These are phyloP conservation scores for Lepus europaeus DNA, from an alignment of 2,113 vertebrate species.

Conservation along the genomic window DNA sequence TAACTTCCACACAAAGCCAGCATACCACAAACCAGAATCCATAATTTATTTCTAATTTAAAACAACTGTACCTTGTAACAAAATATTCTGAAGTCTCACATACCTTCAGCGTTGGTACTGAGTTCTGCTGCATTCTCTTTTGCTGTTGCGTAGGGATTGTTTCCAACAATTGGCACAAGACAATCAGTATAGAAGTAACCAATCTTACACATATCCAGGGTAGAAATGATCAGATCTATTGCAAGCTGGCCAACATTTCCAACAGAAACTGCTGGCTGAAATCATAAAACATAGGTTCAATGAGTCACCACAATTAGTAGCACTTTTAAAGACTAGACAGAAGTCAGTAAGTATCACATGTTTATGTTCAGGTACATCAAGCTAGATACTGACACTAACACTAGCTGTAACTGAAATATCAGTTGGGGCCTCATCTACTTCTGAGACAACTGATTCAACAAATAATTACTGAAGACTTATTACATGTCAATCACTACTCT, in stretches of 20 bases:
- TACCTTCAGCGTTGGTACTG: conserved; percentile 96
- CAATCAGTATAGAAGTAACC: conserved; percentile 96
- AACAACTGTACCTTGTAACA: conserved; percentile 9
- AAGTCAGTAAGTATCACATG: not conserved
- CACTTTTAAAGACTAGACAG: not conserved
- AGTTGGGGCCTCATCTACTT: not conserved
- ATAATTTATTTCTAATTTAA: not conserved
- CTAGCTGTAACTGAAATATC: not conserved
- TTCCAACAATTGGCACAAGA: conserved; percentile 96
- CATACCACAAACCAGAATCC: not conserved
- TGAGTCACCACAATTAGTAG: conserved; percentile 3
- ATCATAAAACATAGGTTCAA: conserved; percentile 23
- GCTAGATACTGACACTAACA: not conserved
- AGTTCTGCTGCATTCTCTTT: conserved; percentile 91
- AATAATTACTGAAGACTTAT: not conserved
- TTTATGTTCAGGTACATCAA: not conserved
- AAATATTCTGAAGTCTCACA: conserved; percentile 48
- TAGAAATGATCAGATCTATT: conserved; percentile 95
- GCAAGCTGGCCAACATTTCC: conserved; percentile 98
- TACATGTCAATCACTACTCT: not conserved
- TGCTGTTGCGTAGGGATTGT: conserved; percentile 93
- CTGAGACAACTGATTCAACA: conserved; percentile 14
- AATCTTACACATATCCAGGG: conserved; percentile 91
- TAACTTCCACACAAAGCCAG: not conserved
- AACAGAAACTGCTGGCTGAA: conserved; percentile 96